phyloP scores from a whole-genome alignment of 2,888 invertebrate genomes.

The Tortricodes alternella region DNA sequence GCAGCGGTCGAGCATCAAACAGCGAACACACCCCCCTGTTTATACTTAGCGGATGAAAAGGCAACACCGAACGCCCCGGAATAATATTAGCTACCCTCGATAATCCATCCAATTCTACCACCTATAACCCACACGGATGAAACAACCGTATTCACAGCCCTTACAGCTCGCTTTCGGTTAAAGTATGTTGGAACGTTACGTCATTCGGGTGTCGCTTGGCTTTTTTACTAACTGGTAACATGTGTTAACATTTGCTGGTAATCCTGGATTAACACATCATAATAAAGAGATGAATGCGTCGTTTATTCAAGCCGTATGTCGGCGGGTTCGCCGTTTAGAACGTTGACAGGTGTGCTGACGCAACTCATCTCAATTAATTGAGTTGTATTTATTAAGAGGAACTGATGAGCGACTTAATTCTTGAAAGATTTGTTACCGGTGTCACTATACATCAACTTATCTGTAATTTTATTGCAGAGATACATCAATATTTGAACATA shows the following conservation, averaged over 20 bases:
- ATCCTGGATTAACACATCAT: conserved; percentile 82
- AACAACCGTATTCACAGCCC: conserved; percentile 44
- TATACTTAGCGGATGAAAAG: conserved; percentile 82
- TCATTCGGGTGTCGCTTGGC: conserved; percentile 43
- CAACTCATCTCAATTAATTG: conserved; percentile 66
- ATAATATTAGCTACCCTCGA: conserved; percentile 82
- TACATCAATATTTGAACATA: no score
- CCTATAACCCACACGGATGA: conserved; percentile 42
- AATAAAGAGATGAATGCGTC: conserved; percentile 80
- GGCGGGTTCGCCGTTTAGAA: conserved; percentile 64
- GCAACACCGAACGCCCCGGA: conserved; percentile 81
- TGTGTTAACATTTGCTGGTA: conserved; percentile 83
- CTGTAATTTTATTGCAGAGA: no score
- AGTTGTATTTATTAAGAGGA: conserved; percentile 29
- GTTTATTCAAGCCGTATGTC: conserved; percentile 80
- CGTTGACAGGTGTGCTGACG: conserved; percentile 72
- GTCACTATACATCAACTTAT: no score
- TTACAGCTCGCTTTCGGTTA: conserved; percentile 49
- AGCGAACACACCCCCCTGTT: conserved; percentile 80
- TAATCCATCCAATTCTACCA: conserved; percentile 71
- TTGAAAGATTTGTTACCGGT: no score
- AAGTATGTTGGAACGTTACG: conserved; percentile 34
- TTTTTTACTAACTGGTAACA: conserved; percentile 82
- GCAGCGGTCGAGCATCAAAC: conserved; percentile 71
- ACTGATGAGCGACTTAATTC: neutral